Conservation (phyloP, 2,113 vertebrate genomes). For the Cacatua alba region DNA sequence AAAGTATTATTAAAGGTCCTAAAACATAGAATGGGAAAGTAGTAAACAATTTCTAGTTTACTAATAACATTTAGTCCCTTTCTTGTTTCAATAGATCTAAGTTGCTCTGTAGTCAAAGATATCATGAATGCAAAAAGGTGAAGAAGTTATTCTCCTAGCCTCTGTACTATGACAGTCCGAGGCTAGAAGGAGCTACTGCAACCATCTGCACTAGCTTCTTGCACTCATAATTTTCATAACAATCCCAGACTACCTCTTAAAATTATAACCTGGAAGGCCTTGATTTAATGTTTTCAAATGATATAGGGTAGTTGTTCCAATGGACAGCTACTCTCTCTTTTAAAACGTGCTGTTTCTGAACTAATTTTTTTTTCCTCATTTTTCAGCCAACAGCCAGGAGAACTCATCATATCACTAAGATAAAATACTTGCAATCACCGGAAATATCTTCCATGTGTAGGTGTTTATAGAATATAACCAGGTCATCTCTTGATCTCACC, state of each 20-base stretch:
- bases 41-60: not conserved
- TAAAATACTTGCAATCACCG: not conserved
- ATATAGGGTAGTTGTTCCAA: not conserved
- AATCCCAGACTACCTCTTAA: not conserved
- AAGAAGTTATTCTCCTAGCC: not conserved
- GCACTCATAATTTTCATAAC: not conserved
- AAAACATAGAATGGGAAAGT: not conserved
- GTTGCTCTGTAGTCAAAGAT: not conserved
- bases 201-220: not conserved
- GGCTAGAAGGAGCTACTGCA: not conserved
- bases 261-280: not conserved
- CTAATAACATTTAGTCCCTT: not conserved
- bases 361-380: not conserved
- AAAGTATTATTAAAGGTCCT: not conserved
- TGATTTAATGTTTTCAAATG: not conserved
- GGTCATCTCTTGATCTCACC: not conserved
- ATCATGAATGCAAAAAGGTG: not conserved
- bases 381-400: not conserved
- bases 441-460: not conserved
- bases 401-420: not conserved
- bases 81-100: not conserved
- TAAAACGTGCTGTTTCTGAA: not conserved
- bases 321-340: not conserved
- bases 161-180: not conserved
- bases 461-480: not conserved